phyloP scores from a whole-genome alignment of 2,113 vertebrate species.

The Halichoerus grypus region DNA sequence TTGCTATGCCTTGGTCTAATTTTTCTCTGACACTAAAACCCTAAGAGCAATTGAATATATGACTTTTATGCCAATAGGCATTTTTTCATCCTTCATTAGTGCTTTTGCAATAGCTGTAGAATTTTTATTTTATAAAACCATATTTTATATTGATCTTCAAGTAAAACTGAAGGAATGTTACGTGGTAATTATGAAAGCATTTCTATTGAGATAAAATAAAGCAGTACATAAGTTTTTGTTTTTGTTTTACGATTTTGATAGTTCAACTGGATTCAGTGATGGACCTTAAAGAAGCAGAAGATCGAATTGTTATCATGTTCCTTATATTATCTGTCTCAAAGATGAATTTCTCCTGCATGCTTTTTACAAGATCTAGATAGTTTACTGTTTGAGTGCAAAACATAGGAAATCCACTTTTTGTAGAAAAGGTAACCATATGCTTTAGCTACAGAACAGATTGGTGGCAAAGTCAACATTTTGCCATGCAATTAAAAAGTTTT shows the following conservation, averaged over 20 bases:
- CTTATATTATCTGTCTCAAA: neutral
- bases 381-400: neutral
- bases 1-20: neutral
- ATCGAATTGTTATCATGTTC: neutral
- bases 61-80: neutral
- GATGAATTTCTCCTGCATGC: neutral
- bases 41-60: conserved; percentile 39
- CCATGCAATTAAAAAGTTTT: neutral
- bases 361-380: neutral
- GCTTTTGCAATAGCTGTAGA: neutral
- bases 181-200: neutral
- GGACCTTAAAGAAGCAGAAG: neutral
- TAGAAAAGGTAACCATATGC: neutral
- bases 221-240: neutral
- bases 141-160: conserved; percentile 49
- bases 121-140: conserved; percentile 1
- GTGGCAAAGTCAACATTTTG: neutral
- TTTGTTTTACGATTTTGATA: conserved; percentile 19
- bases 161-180: neutral
- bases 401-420: neutral
- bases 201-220: neutral
- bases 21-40: neutral
- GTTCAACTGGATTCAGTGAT: neutral
- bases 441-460: neutral
- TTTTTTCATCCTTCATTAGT: neutral